Conservation (phyloP, 2,888 invertebrate species). For the Chymomyza procnemis region DNA sequence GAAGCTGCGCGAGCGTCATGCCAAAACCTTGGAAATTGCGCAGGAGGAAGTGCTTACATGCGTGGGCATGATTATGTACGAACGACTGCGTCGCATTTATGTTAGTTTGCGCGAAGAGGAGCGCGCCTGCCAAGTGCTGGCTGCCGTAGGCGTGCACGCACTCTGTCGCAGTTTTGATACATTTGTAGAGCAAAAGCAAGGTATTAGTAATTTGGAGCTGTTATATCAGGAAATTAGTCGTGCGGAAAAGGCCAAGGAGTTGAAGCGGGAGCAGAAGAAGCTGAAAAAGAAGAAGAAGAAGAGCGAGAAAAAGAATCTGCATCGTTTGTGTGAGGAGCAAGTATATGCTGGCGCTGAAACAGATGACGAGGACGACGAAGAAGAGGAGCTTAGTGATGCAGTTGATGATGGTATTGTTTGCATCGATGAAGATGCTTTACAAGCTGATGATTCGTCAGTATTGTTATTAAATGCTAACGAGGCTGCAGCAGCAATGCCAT, state of each 20-base stretch:
- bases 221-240: constrained; percentile 92
- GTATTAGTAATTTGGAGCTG: constrained; percentile 91
- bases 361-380: constrained; percentile 3
- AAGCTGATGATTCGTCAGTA: constrained; percentile 34
- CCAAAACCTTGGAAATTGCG: constrained; percentile 97
- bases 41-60: constrained; percentile 97
- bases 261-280: constrained; percentile 92
- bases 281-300: constrained; percentile 88
- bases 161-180: constrained; percentile 93
- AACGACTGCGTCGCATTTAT: constrained; percentile 91
- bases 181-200: constrained; percentile 92
- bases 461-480: constrained; percentile 8
- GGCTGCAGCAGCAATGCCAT: constrained; percentile 16
- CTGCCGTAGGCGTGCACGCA: constrained; percentile 92
- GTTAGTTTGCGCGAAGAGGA: constrained; percentile 93
- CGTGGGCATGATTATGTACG: constrained; percentile 94
- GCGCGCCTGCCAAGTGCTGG: constrained; percentile 94
- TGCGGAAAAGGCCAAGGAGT: constrained; percentile 90
- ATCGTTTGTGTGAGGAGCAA: constrained; percentile 55
- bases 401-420: constrained; percentile 61
- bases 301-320: constrained; percentile 79
- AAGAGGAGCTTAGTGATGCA: constrained; percentile 44
- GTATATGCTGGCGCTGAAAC: not conserved
- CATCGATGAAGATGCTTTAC: constrained; percentile 24
- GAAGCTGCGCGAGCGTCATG: constrained; percentile 92